Conservation (phyloP, 2,797 vertebrate species). For the Graptemys geographica region DNA sequence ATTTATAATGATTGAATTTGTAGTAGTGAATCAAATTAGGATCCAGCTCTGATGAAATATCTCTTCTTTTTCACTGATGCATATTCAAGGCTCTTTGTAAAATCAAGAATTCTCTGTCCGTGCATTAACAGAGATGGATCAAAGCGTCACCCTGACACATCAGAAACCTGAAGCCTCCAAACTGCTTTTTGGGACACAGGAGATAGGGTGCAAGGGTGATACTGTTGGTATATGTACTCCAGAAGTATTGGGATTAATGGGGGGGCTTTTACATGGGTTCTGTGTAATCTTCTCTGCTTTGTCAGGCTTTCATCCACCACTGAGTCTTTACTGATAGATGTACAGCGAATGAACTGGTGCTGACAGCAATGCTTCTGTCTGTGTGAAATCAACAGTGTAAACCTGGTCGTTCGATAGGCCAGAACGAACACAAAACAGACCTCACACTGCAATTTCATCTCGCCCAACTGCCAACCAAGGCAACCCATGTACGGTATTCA, state of each 20-base stretch:
- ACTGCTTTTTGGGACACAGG: not conserved
- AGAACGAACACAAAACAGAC: not conserved
- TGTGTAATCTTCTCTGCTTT: not conserved
- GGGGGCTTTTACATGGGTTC: accelerated
- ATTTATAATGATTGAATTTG: not conserved
- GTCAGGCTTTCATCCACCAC: not conserved
- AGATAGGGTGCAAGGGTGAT: too few relatives aligned
- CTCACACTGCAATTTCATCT: not conserved
- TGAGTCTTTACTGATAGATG: not conserved
- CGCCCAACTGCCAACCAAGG: not conserved
- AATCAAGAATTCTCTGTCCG: too few relatives aligned
- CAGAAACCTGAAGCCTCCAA: not conserved
- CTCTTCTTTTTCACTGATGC: not conserved
- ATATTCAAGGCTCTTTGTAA: not conserved
- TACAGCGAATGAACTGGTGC: accelerated
- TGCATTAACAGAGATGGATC: too few relatives aligned
- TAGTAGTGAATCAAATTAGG: not conserved
- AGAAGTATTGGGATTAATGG: not conserved
- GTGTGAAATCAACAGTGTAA: not conserved
- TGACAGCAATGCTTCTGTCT: not conserved
- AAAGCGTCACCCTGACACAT: not conserved
- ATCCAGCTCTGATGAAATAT: not conserved
- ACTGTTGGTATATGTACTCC: not conserved
- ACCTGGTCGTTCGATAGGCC: not conserved
- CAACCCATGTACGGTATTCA: slow-evolving; percentile 28